Conservation (phyloP, 1,140 invertebrate species). For the Cataglyphis hispanica region DNA sequence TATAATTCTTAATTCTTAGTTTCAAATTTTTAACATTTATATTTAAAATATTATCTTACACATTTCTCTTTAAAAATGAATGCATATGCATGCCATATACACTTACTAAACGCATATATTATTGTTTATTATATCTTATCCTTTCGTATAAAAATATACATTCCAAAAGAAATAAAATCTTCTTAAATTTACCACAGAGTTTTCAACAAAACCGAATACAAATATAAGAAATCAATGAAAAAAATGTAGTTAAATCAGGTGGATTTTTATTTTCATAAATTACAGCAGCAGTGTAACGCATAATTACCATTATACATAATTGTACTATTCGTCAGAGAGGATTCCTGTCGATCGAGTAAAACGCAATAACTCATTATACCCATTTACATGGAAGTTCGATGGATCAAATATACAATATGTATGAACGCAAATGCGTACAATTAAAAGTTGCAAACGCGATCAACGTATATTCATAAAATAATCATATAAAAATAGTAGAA, state of each 20-base stretch:
- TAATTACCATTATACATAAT: background rate
- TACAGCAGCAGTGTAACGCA: conserved; percentile 21
- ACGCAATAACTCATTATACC: conserved; percentile 16
- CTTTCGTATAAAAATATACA: too few species aligned
- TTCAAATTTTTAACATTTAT: too few species aligned
- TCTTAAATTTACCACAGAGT: too few species aligned
- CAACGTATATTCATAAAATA: conserved; percentile 30
- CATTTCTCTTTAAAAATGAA: too few species aligned
- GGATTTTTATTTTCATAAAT: conserved; percentile 40
- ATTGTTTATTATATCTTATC: too few species aligned
- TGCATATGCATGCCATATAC: too few species aligned
- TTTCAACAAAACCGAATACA: too few species aligned
- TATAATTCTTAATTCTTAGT: too few species aligned
- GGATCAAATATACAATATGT: background rate
- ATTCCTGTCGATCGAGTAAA: conserved; percentile 3
- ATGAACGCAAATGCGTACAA: background rate
- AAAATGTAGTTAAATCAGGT: background rate
- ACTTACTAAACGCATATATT: too few species aligned
- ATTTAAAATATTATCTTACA: too few species aligned
- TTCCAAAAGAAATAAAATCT: too few species aligned
- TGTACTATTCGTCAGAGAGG: conserved; percentile 30
- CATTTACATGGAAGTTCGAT: conserved; percentile 49
- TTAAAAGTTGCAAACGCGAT: conserved; percentile 45
- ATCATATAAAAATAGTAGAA: conserved; percentile 59
- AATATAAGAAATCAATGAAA: too few species aligned